A percentile compares a stretch with the other conserved stretches of the same genome.
phyloP scores from a whole-genome alignment of 2,113 vertebrate genomes.

The Epinephelus lanceolatus region DNA sequence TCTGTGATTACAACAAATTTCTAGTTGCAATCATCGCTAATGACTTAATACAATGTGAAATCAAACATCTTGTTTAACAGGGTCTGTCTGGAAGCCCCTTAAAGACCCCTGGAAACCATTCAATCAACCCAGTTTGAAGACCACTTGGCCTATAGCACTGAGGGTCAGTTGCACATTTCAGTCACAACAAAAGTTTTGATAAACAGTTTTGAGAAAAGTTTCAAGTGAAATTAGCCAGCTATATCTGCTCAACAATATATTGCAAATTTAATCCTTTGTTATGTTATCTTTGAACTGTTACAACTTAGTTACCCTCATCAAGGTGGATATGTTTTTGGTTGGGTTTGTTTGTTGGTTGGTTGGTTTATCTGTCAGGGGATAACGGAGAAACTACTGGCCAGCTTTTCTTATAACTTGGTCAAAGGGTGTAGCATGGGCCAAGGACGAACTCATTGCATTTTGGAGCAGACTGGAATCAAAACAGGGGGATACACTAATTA shows the following conservation, averaged over 20 bases:
- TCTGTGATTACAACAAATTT: not conserved
- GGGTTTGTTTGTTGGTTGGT: no score
- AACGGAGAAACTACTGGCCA: no score
- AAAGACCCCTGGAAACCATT: not conserved
- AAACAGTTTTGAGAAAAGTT: not conserved
- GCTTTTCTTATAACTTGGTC: no score
- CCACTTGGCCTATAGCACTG: not conserved
- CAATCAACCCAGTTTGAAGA: constrained; percentile 11
- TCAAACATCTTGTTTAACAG: not conserved
- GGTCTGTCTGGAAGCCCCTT: not conserved
- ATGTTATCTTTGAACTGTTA: not conserved
- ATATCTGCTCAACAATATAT: not conserved
- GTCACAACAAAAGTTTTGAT: not conserved
- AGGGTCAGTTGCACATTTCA: not conserved
- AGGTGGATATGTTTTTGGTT: no score
- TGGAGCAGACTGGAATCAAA: no score
- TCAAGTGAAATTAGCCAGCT: not conserved
- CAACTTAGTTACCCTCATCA: not conserved
- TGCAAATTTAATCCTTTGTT: no score
- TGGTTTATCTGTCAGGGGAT: no score
- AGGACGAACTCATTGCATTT: no score
- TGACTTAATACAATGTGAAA: not conserved
- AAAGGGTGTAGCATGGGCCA: no score
- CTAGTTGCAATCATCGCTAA: not conserved
- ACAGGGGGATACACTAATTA: no score